Evolutionary conservation across 2,888 invertebrate genomes (phyloP).

Genomic region (Notodonta ziczac): DNA sequence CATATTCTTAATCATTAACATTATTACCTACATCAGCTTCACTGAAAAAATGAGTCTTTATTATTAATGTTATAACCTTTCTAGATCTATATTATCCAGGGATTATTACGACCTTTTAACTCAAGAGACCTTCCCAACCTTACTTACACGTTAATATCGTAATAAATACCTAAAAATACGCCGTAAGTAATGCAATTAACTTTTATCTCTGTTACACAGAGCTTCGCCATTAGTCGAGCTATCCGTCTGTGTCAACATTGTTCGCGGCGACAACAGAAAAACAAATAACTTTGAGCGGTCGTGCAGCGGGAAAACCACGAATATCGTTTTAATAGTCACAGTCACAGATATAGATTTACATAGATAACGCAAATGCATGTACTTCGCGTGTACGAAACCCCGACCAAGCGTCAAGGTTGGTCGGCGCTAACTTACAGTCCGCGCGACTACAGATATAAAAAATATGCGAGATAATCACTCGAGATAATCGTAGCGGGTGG

Average conservation of each 20-base stretch:
- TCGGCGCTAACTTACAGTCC: too few relatives aligned
- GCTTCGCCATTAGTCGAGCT: conserved; percentile 15
- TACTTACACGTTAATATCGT: not conserved
- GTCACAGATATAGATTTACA: too few relatives aligned
- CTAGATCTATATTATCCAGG: not conserved
- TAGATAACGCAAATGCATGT: too few relatives aligned
- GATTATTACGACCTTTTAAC: not conserved
- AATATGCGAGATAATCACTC: too few relatives aligned
- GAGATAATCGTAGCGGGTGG: too few relatives aligned
- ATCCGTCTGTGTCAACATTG: conserved; percentile 24
- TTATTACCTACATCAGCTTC: too few relatives aligned
- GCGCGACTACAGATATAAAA: too few relatives aligned
- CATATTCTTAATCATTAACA: too few relatives aligned
- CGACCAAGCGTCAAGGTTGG: too few relatives aligned
- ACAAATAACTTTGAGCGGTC: conserved; percentile 8
- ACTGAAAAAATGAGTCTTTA: too few relatives aligned
- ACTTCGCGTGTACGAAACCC: too few relatives aligned
- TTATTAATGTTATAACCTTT: too few relatives aligned
- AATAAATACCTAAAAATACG: not conserved
- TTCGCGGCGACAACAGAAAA: conserved; percentile 13
- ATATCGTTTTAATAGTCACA: not conserved
- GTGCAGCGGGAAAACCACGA: not conserved
- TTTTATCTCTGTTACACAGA: conserved; percentile 13
- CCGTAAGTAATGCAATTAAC: conserved; percentile 16
- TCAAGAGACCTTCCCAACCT: not conserved